Conservation (phyloP, 1,140 invertebrate species). For the Cotesia glomerata region DNA sequence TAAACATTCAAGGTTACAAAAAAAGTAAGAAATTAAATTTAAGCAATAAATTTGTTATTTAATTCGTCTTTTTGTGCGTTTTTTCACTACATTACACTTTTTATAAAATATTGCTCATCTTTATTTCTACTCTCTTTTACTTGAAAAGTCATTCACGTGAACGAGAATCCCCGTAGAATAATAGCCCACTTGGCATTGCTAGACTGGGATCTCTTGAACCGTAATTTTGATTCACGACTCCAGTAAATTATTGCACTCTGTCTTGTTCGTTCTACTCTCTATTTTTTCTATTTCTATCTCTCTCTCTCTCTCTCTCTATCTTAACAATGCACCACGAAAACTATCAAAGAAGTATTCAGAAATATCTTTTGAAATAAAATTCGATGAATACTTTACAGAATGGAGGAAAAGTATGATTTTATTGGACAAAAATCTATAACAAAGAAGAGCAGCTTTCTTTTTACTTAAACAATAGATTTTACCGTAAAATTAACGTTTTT, state of each 20-base stretch:
- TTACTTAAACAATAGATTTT: no score
- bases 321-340: neutral
- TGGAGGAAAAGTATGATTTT: no score
- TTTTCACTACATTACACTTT: no score
- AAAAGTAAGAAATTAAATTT: no score
- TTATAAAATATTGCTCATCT: neutral
- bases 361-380: neutral
- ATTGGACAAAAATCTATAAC: no score
- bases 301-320: conserved; percentile 14
- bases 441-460: no score
- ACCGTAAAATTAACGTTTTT: no score
- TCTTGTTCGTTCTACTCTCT: conserved; percentile 3
- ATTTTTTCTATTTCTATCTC: no score
- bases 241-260: conserved; percentile 29
- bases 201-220: conserved; percentile 24
- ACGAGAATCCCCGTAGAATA: conserved; percentile 25
- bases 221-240: conserved; percentile 34
- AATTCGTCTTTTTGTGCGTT: no score
- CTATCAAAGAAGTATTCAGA: neutral
- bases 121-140: neutral
- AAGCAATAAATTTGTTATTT: no score
- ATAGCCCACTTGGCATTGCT: conserved; percentile 33
- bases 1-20: no score
- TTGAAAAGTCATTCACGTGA: neutral
- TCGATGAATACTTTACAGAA: neutral